These are phyloP conservation scores for Anoplopoma fimbria DNA, from an alignment of 2,113 vertebrate species.

Conservation along the genomic window DNA sequence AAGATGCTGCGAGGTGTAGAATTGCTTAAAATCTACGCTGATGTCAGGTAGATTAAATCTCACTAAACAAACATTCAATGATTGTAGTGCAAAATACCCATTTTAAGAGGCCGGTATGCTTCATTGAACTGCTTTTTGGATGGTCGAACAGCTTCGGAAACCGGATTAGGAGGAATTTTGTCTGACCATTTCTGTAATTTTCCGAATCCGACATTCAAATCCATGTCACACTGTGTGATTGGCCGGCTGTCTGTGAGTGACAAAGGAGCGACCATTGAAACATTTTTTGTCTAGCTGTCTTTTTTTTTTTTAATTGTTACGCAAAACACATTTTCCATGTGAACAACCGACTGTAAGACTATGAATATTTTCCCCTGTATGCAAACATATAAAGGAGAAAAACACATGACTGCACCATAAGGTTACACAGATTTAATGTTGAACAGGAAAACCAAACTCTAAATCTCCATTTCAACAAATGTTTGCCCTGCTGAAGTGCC, in stretches of 20 bases:
- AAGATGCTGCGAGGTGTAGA: not conserved
- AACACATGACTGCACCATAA: not conserved
- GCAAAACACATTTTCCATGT: not conserved
- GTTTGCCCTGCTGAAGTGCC: constrained; percentile 9
- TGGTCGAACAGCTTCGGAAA: not conserved
- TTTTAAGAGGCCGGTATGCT: not conserved
- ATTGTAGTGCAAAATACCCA: not conserved
- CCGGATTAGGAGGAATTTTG: not conserved
- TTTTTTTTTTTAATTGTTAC: no score
- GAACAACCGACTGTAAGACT: not conserved
- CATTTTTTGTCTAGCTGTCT: no score
- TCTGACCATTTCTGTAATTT: not conserved
- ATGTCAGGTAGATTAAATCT: constrained; percentile 4
- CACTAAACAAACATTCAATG: not conserved
- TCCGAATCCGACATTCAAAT: not conserved
- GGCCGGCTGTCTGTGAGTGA: not conserved
- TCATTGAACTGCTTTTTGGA: not conserved
- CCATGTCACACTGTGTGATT: not conserved
- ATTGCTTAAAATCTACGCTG: not conserved
- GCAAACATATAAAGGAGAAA: not conserved
- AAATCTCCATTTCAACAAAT: not conserved
- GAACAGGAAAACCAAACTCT: not conserved
- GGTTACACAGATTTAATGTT: not conserved
- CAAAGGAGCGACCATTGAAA: no score
- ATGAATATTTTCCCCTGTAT: not conserved